Percentiles rank a stretch among this genome's conserved stretches.
These are phyloP conservation scores for Leptocoma aspasia DNA, from an alignment of 2,113 vertebrate species.

Conservation along the genomic window DNA sequence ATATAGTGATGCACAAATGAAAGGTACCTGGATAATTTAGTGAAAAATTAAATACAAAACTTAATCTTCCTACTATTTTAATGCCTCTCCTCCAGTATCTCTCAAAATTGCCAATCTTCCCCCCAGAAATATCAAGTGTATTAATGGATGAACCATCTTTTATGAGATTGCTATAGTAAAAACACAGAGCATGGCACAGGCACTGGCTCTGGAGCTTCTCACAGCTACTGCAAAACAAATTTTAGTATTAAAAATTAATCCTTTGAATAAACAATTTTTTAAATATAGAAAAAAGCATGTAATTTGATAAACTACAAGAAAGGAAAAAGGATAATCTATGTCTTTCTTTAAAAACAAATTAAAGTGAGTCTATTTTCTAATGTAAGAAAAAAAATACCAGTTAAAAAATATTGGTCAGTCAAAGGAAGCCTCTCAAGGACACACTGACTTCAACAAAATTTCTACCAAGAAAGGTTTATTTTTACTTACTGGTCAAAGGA, in stretches of 20 bases:
- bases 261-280: not conserved
- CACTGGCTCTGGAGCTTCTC: not conserved
- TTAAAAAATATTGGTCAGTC: not conserved
- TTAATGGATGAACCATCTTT: not conserved
- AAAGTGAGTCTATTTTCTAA: not conserved
- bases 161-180: not conserved
- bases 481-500: not conserved
- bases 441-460: not conserved
- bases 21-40: not conserved
- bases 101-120: not conserved
- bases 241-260: not conserved
- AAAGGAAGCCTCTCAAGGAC: not conserved
- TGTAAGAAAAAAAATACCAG: not conserved
- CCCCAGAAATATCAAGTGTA: not conserved
- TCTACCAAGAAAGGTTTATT: not conserved
- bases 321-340: not conserved
- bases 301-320: not conserved
- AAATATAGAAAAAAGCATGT: not conserved
- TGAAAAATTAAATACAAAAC: not conserved
- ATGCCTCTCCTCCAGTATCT: not conserved
- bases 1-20: not conserved
- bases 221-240: not conserved
- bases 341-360: not conserved
- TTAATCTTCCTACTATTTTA: not conserved
- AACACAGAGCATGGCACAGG: not conserved